These are phyloP conservation scores for Hozukius guyotensis DNA, from an alignment of 2,797 vertebrate species.

Conservation along the genomic window DNA sequence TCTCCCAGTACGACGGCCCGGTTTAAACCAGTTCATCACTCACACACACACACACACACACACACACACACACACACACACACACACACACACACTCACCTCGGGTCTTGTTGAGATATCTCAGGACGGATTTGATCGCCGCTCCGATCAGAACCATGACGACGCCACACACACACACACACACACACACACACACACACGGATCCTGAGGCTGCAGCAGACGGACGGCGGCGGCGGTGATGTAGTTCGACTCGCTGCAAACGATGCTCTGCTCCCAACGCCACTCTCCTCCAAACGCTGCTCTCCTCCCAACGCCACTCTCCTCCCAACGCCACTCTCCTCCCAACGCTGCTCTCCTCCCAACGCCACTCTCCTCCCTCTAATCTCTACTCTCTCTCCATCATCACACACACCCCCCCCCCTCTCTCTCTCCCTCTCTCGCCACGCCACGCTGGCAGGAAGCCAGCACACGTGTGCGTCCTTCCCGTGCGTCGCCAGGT, in stretches of 20 bases:
- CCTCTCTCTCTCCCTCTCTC: not conserved
- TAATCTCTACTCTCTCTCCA: not conserved
- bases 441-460: conserved; percentile 36
- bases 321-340: conserved; percentile 24
- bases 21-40: not conserved
- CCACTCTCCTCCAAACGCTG: not conserved
- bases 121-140: conserved; percentile 73
- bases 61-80: not conserved
- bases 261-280: not conserved
- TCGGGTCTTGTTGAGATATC: conserved; percentile 61
- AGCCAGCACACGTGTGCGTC: conserved; percentile 55
- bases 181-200: conserved; percentile 7
- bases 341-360: conserved; percentile 38
- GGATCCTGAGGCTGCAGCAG: conserved; percentile 60
- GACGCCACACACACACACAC: conserved; percentile 23
- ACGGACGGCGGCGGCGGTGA: conserved; percentile 50
- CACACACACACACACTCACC: conserved; percentile 53
- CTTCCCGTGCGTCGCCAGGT: conserved; percentile 60
- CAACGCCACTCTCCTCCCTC: not conserved
- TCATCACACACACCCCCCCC: not conserved
- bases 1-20: not conserved
- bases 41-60: not conserved
- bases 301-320: conserved; percentile 47
- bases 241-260: conserved; percentile 52
- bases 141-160: conserved; percentile 75